phyloP scores from a whole-genome alignment of 2,888 invertebrate genomes.

The Pyrrhia umbra region DNA sequence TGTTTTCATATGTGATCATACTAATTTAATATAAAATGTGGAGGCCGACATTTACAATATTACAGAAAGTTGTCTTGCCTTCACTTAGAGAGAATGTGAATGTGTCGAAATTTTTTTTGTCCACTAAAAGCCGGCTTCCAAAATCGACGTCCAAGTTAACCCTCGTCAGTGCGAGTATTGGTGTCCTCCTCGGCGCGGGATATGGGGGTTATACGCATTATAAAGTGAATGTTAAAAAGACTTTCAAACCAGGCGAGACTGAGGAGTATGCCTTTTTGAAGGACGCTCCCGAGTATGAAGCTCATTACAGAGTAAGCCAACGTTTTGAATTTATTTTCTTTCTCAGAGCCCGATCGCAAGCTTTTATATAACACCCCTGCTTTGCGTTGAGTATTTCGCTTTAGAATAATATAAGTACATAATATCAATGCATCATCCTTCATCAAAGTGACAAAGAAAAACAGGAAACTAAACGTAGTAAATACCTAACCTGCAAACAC shows the following conservation, averaged over 20 bases:
- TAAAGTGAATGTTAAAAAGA: conserved; percentile 82
- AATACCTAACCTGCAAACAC: background rate
- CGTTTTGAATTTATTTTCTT: background rate
- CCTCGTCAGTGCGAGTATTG: conserved; percentile 90
- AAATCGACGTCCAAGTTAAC: conserved; percentile 87
- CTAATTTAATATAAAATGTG: conserved; percentile 74
- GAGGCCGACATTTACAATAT: conserved; percentile 79
- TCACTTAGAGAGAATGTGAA: conserved; percentile 75
- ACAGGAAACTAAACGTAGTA: background rate
- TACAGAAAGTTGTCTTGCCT: conserved; percentile 78
- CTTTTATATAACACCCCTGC: conserved; percentile 37
- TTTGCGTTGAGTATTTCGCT: background rate
- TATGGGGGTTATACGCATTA: conserved; percentile 89
- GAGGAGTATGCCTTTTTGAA: conserved; percentile 85
- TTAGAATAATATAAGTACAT: background rate
- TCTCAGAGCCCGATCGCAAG: background rate
- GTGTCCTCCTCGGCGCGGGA: conserved; percentile 89
- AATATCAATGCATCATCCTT: background rate
- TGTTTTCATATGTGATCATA: conserved; percentile 52
- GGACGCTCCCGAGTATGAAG: conserved; percentile 85
- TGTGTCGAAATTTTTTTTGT: conserved; percentile 75
- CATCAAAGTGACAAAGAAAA: background rate
- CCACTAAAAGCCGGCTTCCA: conserved; percentile 79
- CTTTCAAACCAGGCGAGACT: conserved; percentile 70
- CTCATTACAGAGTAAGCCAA: conserved; percentile 86